A percentile compares a stretch with the other conserved stretches of the same genome.
These are phyloP conservation scores for Philaethria dido DNA, from an alignment of 2,888 invertebrate species.

Conservation along the genomic window DNA sequence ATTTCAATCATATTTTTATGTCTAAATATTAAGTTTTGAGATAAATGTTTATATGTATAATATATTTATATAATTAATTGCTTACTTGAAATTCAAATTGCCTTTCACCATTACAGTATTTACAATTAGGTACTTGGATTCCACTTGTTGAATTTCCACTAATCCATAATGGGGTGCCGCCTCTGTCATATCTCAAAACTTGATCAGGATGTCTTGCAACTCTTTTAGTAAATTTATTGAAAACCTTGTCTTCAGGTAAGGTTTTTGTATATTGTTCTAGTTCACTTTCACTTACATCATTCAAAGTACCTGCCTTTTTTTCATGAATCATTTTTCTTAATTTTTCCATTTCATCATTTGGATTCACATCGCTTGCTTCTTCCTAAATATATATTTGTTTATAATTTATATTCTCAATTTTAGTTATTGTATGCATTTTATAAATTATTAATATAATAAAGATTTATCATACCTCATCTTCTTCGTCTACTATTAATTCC, in stretches of 20 bases:
- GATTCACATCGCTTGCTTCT: constrained; percentile 72
- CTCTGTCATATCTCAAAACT: constrained; percentile 90
- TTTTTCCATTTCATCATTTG: constrained; percentile 75
- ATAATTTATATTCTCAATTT: not conserved
- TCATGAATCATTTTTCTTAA: constrained; percentile 76
- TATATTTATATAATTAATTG: too few species aligned
- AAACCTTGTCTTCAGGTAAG: constrained; percentile 89
- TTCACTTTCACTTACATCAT: constrained; percentile 86
- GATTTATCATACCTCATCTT: constrained; percentile 65
- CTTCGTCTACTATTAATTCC: constrained; percentile 83
- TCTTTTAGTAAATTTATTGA: constrained; percentile 89
- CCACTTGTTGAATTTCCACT: constrained; percentile 81
- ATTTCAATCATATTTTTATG: too few species aligned
- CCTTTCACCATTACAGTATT: constrained; percentile 88
- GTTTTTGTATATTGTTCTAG: constrained; percentile 86
- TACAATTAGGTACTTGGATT: constrained; percentile 87
- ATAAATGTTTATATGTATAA: too few species aligned
- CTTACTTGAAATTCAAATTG: constrained; percentile 95
- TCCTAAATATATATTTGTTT: constrained; percentile 53
- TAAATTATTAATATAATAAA: not conserved
- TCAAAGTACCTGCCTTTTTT: constrained; percentile 86
- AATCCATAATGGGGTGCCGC: constrained; percentile 93
- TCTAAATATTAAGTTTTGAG: too few species aligned
- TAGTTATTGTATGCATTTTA: not conserved
- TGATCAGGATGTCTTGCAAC: constrained; percentile 90